Percentiles rank a stretch among this genome's conserved stretches.
Conservation (phyloP, 2,113 vertebrate species). For the Leucosticte australis region DNA sequence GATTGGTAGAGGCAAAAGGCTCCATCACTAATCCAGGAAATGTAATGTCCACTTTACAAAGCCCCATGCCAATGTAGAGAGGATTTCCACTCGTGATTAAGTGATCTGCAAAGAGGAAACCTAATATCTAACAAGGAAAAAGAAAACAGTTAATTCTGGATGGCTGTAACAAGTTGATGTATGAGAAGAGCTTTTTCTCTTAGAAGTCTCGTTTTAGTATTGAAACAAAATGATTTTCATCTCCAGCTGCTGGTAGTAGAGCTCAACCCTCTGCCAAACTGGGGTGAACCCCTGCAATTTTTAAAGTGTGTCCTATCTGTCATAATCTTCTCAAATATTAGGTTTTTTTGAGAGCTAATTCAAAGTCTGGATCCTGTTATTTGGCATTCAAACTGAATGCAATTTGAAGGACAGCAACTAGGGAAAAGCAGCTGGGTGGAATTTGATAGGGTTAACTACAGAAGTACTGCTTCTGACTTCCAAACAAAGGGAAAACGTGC, state of each 20-base stretch:
- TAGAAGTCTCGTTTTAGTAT: not conserved
- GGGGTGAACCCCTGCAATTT: accelerated
- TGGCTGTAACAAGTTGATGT: not conserved
- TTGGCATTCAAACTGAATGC: not conserved
- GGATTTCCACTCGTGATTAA: not conserved
- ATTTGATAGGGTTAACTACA: not conserved
- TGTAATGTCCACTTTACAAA: not conserved
- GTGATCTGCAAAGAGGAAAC: not conserved
- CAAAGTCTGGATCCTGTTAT: not conserved
- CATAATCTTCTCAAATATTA: not conserved
- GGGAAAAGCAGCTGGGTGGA: not conserved
- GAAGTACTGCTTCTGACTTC: not conserved
- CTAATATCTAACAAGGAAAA: not conserved
- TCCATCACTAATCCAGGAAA: not conserved
- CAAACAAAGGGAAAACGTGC: not conserved
- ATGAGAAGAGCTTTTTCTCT: not conserved
- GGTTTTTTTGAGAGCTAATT: not conserved
- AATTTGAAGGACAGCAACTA: not conserved
- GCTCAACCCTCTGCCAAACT: not conserved
- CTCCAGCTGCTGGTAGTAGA: not conserved
- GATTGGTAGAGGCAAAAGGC: not conserved
- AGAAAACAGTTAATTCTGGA: not conserved
- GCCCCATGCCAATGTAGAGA: not conserved
- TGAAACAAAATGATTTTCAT: not conserved
- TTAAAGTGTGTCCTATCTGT: not conserved